Evolutionary conservation across 2,113 vertebrate genomes (phyloP).

Genomic region (Nipponia nippon): DNA sequence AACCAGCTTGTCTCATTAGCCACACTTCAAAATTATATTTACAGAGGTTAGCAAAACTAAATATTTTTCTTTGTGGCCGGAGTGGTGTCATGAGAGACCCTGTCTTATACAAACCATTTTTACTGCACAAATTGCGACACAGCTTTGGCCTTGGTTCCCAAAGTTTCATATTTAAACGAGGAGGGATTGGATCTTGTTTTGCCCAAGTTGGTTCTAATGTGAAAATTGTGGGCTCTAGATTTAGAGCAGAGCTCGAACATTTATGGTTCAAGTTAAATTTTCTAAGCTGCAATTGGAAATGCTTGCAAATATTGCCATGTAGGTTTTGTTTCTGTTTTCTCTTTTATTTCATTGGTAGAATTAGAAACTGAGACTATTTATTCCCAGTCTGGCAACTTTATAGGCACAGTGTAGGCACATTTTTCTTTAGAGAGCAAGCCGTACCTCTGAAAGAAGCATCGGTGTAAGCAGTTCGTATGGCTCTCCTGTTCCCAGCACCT

Average conservation of each 20-base stretch:
- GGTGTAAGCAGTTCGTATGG: neutral
- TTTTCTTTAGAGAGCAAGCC: neutral
- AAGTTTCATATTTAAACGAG: neutral
- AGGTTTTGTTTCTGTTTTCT: neutral
- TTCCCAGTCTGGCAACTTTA: neutral
- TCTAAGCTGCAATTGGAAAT: neutral
- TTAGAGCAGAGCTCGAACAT: neutral
- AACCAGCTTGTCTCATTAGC: neutral
- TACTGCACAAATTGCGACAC: neutral
- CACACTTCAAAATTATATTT: constrained; percentile 15
- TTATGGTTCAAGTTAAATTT: neutral
- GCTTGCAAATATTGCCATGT: neutral
- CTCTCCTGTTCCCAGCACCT: neutral
- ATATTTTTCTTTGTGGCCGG: constrained; percentile 19
- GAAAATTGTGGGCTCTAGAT: neutral
- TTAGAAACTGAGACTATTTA: neutral
- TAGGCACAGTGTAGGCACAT: neutral
- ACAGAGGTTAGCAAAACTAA: constrained; percentile 22
- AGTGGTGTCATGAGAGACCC: neutral
- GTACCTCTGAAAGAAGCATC: neutral
- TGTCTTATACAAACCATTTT: neutral
- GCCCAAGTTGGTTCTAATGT: neutral
- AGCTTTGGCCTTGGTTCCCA: neutral
- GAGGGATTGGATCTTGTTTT: neutral
- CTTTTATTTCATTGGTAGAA: neutral